Conservation (phyloP, 2,797 vertebrate genomes). For the Clarias platycephalus region DNA sequence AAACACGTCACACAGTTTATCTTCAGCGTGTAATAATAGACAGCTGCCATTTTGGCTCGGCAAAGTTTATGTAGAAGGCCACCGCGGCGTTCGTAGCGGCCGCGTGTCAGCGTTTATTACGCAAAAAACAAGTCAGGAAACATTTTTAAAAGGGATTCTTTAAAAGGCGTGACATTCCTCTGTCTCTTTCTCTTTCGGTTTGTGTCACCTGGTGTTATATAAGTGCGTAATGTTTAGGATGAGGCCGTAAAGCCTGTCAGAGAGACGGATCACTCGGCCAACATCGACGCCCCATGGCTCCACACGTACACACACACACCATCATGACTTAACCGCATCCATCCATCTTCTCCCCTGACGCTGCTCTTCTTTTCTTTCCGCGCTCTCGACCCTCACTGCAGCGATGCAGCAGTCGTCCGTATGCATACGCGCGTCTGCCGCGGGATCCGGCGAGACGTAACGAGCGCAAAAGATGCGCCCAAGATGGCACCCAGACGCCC, state of each 20-base stretch:
- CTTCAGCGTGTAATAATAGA: conserved; percentile 49
- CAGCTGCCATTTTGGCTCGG: conserved; percentile 36
- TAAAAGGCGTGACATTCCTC: neutral
- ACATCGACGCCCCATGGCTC: neutral
- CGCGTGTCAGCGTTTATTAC: neutral
- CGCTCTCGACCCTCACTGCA: neutral
- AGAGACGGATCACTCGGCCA: conserved; percentile 16
- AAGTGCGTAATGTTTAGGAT: conserved; percentile 20
- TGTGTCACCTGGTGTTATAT: neutral
- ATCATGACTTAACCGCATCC: conserved; percentile 28
- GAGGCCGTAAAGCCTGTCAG: conserved; percentile 27
- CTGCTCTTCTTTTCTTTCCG: conserved; percentile 26
- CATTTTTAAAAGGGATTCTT: neutral
- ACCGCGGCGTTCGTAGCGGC: neutral
- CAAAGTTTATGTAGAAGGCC: conserved; percentile 7
- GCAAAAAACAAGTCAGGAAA: neutral
- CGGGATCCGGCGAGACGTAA: conserved; percentile 50
- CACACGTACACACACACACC: neutral
- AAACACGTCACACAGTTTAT: conserved; percentile 65
- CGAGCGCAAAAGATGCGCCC: conserved; percentile 43
- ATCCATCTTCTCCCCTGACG: conserved; percentile 48
- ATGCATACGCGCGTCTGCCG: conserved; percentile 11
- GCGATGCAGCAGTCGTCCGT: neutral
- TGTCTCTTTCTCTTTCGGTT: conserved; percentile 11
- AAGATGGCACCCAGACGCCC: conserved; percentile 53